Conservation (phyloP, 2,797 vertebrate species). For the Mastacembelus armatus region DNA sequence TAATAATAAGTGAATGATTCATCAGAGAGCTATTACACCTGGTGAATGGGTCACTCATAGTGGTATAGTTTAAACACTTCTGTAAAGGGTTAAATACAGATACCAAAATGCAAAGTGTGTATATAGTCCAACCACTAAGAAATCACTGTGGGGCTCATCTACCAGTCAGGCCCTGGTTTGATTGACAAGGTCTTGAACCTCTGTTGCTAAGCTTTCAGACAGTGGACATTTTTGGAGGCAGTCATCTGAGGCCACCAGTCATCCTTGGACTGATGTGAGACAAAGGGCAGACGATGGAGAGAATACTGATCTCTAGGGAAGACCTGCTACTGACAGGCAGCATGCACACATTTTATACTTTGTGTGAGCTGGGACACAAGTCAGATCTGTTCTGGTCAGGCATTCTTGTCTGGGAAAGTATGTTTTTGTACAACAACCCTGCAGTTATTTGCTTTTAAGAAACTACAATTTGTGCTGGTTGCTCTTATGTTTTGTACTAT, state of each 20-base stretch:
- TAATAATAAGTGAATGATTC: conserved; percentile 1
- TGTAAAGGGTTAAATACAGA: conserved; percentile 34
- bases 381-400: conserved; percentile 43
- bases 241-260: conserved; percentile 81
- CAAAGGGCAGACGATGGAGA: conserved; percentile 74
- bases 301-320: conserved; percentile 73
- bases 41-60: background rate
- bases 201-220: conserved; percentile 77
- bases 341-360: conserved; percentile 58
- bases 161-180: conserved; percentile 55
- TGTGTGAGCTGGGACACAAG: conserved; percentile 43
- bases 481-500: background rate
- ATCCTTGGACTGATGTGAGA: conserved; percentile 69
- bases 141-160: conserved; percentile 47
- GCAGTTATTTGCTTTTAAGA: too few species aligned
- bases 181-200: conserved; percentile 80
- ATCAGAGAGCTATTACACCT: background rate
- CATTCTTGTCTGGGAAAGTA: conserved; percentile 45
- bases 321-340: conserved; percentile 62
- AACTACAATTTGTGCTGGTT: too few species aligned
- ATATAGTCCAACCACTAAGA: conserved; percentile 51
- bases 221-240: conserved; percentile 74
- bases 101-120: conserved; percentile 35
- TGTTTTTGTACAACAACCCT: conserved; percentile 34
- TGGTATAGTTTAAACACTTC: background rate